Conservation (phyloP, 2,888 invertebrate genomes). For the Lepidochrysops patricia region DNA sequence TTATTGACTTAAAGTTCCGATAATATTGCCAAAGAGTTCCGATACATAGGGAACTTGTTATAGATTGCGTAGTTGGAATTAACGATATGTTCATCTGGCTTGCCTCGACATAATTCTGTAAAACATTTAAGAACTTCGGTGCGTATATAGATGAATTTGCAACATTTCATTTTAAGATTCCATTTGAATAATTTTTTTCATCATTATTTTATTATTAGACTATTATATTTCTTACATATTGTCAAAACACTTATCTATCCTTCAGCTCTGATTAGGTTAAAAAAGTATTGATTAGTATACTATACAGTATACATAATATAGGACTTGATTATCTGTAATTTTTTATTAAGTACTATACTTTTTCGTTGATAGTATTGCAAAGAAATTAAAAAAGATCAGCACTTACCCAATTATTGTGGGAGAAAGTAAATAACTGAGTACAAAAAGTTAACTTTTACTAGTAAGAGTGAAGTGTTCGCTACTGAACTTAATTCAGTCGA, state of each 20-base stretch:
- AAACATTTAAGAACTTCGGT: neutral
- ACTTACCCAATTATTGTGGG: neutral
- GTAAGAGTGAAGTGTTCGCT: neutral
- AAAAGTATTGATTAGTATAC: too few relatives aligned
- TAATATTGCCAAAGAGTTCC: neutral
- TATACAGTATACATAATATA: too few relatives aligned
- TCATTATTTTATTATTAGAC: too few relatives aligned
- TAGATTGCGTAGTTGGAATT: neutral
- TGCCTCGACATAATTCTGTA: neutral
- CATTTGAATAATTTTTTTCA: too few relatives aligned
- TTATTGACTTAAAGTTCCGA: neutral
- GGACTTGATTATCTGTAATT: too few relatives aligned
- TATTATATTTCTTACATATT: too few relatives aligned
- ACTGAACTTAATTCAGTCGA: neutral
- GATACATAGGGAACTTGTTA: conserved; percentile 5
- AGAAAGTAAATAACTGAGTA: neutral
- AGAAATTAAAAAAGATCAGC: neutral
- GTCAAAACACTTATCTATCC: too few relatives aligned
- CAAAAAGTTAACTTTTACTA: neutral
- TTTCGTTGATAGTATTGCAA: too few relatives aligned
- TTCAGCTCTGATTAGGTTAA: too few relatives aligned
- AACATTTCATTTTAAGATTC: too few relatives aligned
- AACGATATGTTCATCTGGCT: neutral
- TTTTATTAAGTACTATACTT: too few relatives aligned
- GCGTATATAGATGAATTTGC: too few relatives aligned